These are phyloP conservation scores for Protaetia brevitarsis DNA, from an alignment of 1,140 invertebrate genomes.

Conservation along the genomic window DNA sequence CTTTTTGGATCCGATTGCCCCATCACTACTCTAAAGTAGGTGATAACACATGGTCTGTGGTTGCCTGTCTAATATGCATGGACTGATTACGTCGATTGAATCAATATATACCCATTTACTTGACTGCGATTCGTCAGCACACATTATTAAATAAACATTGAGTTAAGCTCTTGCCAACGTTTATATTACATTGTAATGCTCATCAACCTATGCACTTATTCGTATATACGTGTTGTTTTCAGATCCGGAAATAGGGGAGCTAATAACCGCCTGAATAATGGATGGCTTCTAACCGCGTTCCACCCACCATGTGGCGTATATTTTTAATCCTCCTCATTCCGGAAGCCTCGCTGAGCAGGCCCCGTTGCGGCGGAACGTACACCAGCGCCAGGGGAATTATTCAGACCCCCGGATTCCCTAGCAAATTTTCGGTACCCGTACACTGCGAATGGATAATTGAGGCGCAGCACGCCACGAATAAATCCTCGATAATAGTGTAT, in stretches of 20 bases:
- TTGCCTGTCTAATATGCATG: too few relatives aligned
- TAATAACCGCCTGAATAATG: conserved; percentile 11
- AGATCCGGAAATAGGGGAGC: not conserved
- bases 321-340: conserved; percentile 19
- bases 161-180: too few relatives aligned
- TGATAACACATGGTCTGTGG: too few relatives aligned
- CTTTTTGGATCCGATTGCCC: too few relatives aligned
- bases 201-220: too few relatives aligned
- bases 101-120: too few relatives aligned
- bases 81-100: too few relatives aligned
- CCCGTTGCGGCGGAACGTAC: conserved; percentile 61
- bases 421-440: conserved; percentile 65
- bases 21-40: too few relatives aligned
- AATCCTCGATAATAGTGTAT: conserved; percentile 75
- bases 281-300: not conserved
- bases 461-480: conserved; percentile 55
- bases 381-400: conserved; percentile 65
- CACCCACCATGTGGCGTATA: conserved; percentile 16
- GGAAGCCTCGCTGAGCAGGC: conserved; percentile 26
- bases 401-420: conserved; percentile 79
- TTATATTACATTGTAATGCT: too few relatives aligned
- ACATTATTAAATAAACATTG: too few relatives aligned
- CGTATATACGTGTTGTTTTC: not conserved
- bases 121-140: too few relatives aligned
- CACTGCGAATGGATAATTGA: conserved; percentile 85